phyloP scores from a whole-genome alignment of 2,888 invertebrate genomes.

The Chrysolina oricalcia region DNA sequence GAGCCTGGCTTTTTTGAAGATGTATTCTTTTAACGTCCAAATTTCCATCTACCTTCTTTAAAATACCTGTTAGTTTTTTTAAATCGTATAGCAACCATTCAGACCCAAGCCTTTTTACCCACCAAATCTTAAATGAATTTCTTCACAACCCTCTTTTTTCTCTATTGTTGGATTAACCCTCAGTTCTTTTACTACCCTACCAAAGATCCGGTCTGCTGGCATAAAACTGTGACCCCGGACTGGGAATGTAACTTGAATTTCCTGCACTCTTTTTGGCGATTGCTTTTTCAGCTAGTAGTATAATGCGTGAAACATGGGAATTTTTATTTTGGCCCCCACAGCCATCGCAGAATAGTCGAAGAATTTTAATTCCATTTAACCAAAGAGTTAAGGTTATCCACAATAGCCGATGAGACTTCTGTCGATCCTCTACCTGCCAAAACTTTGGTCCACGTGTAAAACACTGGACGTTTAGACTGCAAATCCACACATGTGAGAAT shows the following conservation, averaged over 20 bases:
- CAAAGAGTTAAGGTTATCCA: too few species aligned
- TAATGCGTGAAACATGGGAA: too few species aligned
- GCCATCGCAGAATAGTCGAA: too few species aligned
- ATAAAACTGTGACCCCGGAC: slow-evolving; percentile 35
- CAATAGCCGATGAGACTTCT: too few species aligned
- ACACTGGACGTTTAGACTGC: too few species aligned
- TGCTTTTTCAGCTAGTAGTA: slow-evolving; percentile 15
- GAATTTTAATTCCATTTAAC: too few species aligned
- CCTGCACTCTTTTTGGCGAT: not conserved
- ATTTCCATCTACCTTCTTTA: too few species aligned
- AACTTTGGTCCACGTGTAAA: too few species aligned
- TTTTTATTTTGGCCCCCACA: too few species aligned
- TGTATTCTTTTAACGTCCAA: not conserved
- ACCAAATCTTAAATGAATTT: slow-evolving; percentile 24
- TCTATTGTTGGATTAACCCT: slow-evolving; percentile 25
- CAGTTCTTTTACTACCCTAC: slow-evolving; percentile 32
- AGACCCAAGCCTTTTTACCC: slow-evolving; percentile 20
- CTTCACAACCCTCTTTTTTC: slow-evolving; percentile 27
- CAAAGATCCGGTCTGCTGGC: slow-evolving; percentile 37
- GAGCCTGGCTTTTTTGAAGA: not conserved
- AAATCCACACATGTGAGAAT: too few species aligned
- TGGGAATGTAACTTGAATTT: slow-evolving; percentile 8
- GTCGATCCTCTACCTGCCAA: too few species aligned
- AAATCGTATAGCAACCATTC: slow-evolving; percentile 33
- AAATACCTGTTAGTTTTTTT: slow-evolving; percentile 4